Percentiles rank a stretch among this genome's conserved stretches.
phyloP scores from a whole-genome alignment of 2,797 vertebrate genomes.

The Acrocephalus scirpaceus region DNA sequence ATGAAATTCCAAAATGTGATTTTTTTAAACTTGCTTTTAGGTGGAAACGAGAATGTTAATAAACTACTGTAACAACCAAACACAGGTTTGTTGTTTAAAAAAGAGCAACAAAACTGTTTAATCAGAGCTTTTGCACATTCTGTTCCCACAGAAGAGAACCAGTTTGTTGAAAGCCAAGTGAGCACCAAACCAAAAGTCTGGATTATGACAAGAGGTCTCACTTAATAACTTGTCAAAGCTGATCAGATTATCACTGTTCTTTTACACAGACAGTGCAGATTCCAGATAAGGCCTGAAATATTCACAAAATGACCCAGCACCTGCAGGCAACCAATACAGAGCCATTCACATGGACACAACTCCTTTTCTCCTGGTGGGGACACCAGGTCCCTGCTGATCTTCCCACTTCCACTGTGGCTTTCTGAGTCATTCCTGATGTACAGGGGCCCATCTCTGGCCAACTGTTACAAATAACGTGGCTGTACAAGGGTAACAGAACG shows the following conservation, averaged over 20 bases:
- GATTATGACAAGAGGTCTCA: not conserved
- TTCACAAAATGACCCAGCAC: not conserved
- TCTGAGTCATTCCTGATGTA: not conserved
- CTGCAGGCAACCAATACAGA: not conserved
- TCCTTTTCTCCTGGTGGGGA: not conserved
- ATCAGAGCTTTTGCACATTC: not conserved
- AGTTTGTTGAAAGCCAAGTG: not conserved
- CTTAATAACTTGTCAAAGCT: not conserved
- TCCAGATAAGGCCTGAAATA: not conserved
- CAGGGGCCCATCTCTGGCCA: not conserved
- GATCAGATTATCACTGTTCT: not conserved
- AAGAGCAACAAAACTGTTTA: not conserved
- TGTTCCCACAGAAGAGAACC: not conserved
- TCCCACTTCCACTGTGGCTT: not conserved
- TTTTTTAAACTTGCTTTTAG: not conserved
- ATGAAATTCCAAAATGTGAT: not conserved
- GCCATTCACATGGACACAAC: not conserved
- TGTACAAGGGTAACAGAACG: not conserved
- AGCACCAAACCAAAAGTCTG: not conserved
- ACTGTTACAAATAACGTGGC: not conserved
- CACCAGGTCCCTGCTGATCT: not conserved
- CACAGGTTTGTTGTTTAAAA: not conserved
- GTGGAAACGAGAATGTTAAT: not conserved
- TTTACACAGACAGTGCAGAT: not conserved
- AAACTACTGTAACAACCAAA: not conserved